Conservation (phyloP, 2,888 invertebrate genomes). For the Brachypalpus laphriformis region DNA sequence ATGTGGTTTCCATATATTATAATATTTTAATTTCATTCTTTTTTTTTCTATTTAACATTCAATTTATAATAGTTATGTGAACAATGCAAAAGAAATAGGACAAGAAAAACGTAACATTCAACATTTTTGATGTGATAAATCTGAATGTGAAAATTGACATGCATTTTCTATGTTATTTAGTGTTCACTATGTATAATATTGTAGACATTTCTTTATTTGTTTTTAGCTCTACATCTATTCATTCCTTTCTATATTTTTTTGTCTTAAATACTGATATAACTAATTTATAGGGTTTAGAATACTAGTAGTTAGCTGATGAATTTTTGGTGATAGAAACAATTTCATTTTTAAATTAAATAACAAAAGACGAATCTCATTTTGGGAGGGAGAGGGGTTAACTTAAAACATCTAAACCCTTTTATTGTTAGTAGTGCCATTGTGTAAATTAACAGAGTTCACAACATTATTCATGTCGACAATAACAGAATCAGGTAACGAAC, state of each 20-base stretch:
- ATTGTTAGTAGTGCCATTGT: conserved; percentile 73
- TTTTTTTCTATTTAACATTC: conserved; percentile 18
- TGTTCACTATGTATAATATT: conserved; percentile 29
- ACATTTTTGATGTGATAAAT: conserved; percentile 27
- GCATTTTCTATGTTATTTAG: conserved; percentile 29
- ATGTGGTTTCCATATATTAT: conserved; percentile 57
- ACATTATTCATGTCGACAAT: conserved; percentile 85
- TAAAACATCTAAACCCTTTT: conserved; percentile 58
- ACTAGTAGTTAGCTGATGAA: conserved; percentile 45
- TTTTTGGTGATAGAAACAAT: conserved; percentile 9
- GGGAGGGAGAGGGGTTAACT: background rate
- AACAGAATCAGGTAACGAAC: conserved; percentile 84
- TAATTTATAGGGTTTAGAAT: conserved; percentile 22
- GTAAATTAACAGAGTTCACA: conserved; percentile 71
- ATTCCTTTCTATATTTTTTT: conserved; percentile 16
- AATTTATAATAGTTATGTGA: conserved; percentile 30
- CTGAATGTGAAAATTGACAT: conserved; percentile 68
- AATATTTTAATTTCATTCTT: background rate
- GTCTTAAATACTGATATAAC: conserved; percentile 32
- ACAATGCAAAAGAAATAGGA: conserved; percentile 5
- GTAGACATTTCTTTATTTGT: conserved; percentile 1
- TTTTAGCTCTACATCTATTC: conserved; percentile 38
- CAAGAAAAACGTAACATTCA: background rate
- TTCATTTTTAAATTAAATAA: too few relatives aligned
- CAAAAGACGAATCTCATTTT: conserved; percentile 9